Base-by-base conservation (phyloP, 2,888 invertebrate genomes). In the Oscheius sp. region DNA sequence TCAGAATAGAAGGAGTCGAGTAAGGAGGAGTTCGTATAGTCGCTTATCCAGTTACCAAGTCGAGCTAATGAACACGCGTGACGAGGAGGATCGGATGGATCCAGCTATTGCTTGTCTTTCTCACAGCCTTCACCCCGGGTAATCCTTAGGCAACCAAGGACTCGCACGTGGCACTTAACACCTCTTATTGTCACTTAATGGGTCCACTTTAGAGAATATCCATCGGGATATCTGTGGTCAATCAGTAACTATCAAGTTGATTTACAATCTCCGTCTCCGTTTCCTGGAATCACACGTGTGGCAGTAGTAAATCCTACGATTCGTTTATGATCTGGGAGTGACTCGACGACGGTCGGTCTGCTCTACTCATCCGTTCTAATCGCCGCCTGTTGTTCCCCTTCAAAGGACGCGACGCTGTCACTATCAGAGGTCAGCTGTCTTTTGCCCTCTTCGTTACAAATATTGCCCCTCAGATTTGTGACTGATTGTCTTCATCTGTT, bases 81-180 rank as follows among this genome's bases (percentile, higher is more conserved):
- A 3, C 35, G 49, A 13, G n/a, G n/a, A 5, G 49, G 49, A 49
- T 49, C 49, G 49, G 5, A 35, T 35, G 35, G 35, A 9, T 9
- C 35, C 9, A 49, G 49, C 49, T 21, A 13, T n/a, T 18, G 21
- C 13, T 55, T 55, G 55, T 61, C 61, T 49, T 66, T 66, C 66
- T 66, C 66, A 66, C 52, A 66, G 52, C 66, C 66, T 66, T 66
- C 64, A 27, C n/a, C 13, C 25, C 25, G 66, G 52, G 46, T 49
- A 66, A 49, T 49, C 66, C 49, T 66, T 66, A 49, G 49, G 16
- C 66, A 66, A 66, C 52, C 52, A 49, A 52, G 66, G 66, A 64
- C 64, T 13, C 49, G 52, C 66, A 66, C 66, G 66, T 66, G 66
- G 52, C 66, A 66, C 66, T 66, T 66, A 66, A 66, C 66, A 66